Evolutionary conservation across 2,888 invertebrate genomes (phyloP), one percentile per base, ranked within the genome.

Genomic region (Lycia hirtaria): DNA sequence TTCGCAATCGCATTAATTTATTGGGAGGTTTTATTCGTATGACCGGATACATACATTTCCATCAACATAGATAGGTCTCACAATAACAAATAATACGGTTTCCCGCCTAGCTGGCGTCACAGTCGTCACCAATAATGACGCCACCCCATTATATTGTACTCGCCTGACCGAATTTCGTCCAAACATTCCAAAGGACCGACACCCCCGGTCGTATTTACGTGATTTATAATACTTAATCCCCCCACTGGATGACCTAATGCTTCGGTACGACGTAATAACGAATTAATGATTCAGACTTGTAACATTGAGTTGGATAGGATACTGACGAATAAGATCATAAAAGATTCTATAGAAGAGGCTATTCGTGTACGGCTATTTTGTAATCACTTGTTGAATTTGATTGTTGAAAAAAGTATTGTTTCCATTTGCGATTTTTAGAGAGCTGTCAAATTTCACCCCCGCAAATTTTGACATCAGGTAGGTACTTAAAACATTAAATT

Each of bases 101-200:
- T 22, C 45, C 32, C 50, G 54, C 15, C 60, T 32, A 35, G 65
- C 65, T 49, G 56, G 43, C 60, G 45, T 56, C 68, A 44, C 41
- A 35, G 15, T 9, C 47, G 52, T 57, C 48, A 52, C 52, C 52
- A 32, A 52, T 51, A 57, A 40, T 17, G 43, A 37, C 62, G 63
- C 70, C 69, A 69, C 69, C 66, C 63, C 55, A 60, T 60, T 62
- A 66, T 55, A 65, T 63, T 66, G 62, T 51, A 56, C 56, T 56
- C 60, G 57, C 56, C 52, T 68, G 67, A 65, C 68, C 67, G 64
- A 67, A 68, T 68, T 67, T 56, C 48, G 60, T 55, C 45, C 59
- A 62, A 55, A 62, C 61, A 71, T 58, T 62, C 64, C 54, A 47
- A 43, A 43, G 40, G 26, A 28, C 50, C 48, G 33, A 51, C n/a